phyloP scores from a whole-genome alignment of 2,113 vertebrate genomes.

The Aphyosemion australe region DNA sequence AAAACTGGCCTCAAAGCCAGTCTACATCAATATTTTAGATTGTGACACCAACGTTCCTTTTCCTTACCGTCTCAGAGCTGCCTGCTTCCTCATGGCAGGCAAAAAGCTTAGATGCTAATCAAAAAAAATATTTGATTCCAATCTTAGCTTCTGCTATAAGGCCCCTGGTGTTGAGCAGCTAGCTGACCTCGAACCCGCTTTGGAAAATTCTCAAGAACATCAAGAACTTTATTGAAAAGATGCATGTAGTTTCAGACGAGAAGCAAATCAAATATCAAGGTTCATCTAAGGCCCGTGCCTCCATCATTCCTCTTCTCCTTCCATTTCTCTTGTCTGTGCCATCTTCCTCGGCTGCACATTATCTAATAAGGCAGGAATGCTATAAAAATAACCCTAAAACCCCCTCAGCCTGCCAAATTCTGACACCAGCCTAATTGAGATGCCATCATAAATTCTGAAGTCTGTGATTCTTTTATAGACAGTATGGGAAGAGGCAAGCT shows the following conservation, averaged over 20 bases:
- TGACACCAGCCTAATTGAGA: constrained; percentile 53
- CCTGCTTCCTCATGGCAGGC: too few species aligned
- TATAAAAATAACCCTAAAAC: constrained; percentile 66
- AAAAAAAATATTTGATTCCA: background rate
- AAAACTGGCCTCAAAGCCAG: too few species aligned
- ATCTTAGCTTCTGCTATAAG: background rate
- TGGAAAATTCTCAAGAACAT: background rate
- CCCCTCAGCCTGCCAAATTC: constrained; percentile 58
- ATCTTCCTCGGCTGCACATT: constrained; percentile 38
- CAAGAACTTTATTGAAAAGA: background rate
- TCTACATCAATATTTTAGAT: too few species aligned
- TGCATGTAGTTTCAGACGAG: background rate
- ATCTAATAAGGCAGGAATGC: constrained; percentile 62
- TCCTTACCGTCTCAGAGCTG: too few species aligned
- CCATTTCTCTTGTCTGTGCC: constrained; percentile 10
- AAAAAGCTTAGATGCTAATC: background rate
- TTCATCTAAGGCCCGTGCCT: constrained; percentile 9
- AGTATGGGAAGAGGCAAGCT: constrained; percentile 49
- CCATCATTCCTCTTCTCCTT: constrained; percentile 11
- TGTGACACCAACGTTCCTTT: too few species aligned
- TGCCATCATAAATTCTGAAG: constrained; percentile 55
- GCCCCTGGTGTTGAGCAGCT: background rate
- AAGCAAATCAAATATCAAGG: constrained; percentile 18
- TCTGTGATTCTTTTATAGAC: constrained; percentile 61
- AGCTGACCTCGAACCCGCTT: constrained; percentile 9